Percentiles rank a stretch among this genome's conserved stretches.
Conservation (phyloP, 2,797 vertebrate species). For the Microchirus variegatus region DNA sequence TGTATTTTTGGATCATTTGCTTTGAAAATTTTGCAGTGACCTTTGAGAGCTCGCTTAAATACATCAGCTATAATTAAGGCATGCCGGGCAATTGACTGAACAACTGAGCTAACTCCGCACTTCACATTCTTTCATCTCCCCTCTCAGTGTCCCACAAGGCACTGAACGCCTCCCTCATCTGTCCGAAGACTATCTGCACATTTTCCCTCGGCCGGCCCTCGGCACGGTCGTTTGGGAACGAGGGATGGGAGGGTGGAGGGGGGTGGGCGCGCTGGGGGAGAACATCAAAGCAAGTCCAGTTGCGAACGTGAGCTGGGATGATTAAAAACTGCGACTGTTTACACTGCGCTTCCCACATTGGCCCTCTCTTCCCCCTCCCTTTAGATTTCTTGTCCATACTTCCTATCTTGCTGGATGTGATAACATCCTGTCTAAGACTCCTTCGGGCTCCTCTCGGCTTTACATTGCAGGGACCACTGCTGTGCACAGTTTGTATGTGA, state of each 20-base stretch:
- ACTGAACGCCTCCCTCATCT: conserved; percentile 35
- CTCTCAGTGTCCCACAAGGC: conserved; percentile 65
- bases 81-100: conserved; percentile 48
- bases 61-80: conserved; percentile 70
- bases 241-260: conserved; percentile 69
- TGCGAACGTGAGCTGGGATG: conserved; percentile 82
- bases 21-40: conserved; percentile 60
- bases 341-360: conserved; percentile 83
- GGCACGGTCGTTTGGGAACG: conserved; percentile 58
- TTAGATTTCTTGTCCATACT: conserved; percentile 83
- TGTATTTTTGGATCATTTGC: conserved; percentile 35
- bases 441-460: conserved; percentile 55
- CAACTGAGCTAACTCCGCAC: conserved; percentile 64
- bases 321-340: conserved; percentile 86
- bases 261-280: conserved; percentile 70
- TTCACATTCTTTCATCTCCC: conserved; percentile 61
- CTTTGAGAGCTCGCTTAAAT: conserved; percentile 66
- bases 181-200: conserved; percentile 52
- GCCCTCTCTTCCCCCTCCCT: conserved; percentile 70
- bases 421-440: conserved; percentile 72
- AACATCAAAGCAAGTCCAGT: conserved; percentile 82
- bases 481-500: conserved; percentile 9
- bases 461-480: conserved; percentile 36
- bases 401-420: conserved; percentile 80
- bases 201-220: conserved; percentile 40